Conservation (phyloP, 2,113 vertebrate genomes). For the Lipophrys pholis region DNA sequence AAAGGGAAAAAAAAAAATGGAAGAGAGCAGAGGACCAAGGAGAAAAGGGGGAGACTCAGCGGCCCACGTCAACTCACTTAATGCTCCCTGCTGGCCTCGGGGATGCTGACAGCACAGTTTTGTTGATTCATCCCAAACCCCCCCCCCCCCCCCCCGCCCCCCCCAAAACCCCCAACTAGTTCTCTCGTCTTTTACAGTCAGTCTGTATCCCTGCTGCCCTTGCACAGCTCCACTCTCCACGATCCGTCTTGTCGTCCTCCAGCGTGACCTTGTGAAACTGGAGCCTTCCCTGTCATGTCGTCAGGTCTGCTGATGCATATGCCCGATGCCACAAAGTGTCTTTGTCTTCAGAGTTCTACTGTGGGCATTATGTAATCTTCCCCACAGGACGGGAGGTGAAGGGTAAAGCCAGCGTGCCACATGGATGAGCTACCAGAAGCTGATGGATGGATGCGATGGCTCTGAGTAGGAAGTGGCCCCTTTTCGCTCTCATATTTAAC, state of each 20-base stretch:
- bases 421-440: constrained; percentile 22
- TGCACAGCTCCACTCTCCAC: constrained; percentile 30
- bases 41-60: constrained; percentile 56
- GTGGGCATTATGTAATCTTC: constrained; percentile 14
- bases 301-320: constrained; percentile 63
- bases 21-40: constrained; percentile 46
- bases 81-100: constrained; percentile 63
- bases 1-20: constrained; percentile 52
- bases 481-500: constrained; percentile 28
- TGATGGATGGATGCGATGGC: constrained; percentile 35
- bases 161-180: constrained; percentile 26
- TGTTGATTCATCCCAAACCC: constrained; percentile 67
- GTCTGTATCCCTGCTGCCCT: constrained; percentile 61
- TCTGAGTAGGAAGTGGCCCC: constrained; percentile 30
- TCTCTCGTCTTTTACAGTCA: constrained; percentile 54
- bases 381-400: constrained; percentile 29
- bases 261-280: constrained; percentile 60
- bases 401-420: constrained; percentile 27
- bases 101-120: constrained; percentile 77
- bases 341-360: constrained; percentile 17
- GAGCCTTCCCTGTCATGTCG: constrained; percentile 38
- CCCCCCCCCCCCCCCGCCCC: constrained; percentile 2
- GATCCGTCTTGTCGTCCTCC: constrained; percentile 48
- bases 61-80: constrained; percentile 70
- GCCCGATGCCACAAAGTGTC: constrained; percentile 18